A percentile compares a stretch with the other conserved stretches of the same genome.
Evolutionary conservation across 2,888 invertebrate genomes (phyloP).

Genomic region (Limenitis camilla): DNA sequence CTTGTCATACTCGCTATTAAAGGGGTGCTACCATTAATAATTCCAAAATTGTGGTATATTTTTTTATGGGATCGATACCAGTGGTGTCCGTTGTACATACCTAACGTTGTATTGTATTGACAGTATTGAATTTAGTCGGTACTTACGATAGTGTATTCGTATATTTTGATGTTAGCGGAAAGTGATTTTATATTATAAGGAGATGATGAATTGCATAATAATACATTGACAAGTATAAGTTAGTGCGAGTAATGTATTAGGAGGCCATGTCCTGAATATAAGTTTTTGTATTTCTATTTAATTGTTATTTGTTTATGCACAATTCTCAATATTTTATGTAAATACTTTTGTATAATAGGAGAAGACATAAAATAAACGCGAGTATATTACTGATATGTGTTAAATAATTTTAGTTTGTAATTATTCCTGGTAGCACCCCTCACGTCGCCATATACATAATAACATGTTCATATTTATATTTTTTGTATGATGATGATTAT

Average conservation of each 20-base stretch:
- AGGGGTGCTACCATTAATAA: slow-evolving; percentile 76
- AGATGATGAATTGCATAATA: slow-evolving; percentile 69
- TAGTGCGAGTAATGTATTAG: slow-evolving; percentile 67
- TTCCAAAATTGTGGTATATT: slow-evolving; percentile 73
- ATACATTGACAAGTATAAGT: slow-evolving; percentile 69
- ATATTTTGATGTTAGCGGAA: slow-evolving; percentile 69
- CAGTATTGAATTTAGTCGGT: slow-evolving; percentile 73
- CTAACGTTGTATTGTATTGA: slow-evolving; percentile 68
- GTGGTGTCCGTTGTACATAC: slow-evolving; percentile 71
- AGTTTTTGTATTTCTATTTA: slow-evolving; percentile 74
- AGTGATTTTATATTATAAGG: slow-evolving; percentile 73
- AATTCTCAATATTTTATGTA: slow-evolving; percentile 76
- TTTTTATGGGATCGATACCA: slow-evolving; percentile 73
- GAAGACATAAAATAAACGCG: slow-evolving; percentile 74
- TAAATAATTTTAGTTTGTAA: slow-evolving; percentile 74
- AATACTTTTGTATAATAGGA: slow-evolving; percentile 76
- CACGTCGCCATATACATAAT: slow-evolving; percentile 72
- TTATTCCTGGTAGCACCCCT: slow-evolving; percentile 77
- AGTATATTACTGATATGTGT: slow-evolving; percentile 75
- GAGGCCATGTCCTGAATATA: slow-evolving; percentile 66
- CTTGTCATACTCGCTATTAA: slow-evolving; percentile 76
- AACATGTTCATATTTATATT: slow-evolving; percentile 56
- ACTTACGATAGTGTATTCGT: slow-evolving; percentile 71
- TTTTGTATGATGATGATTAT: slow-evolving; percentile 10
- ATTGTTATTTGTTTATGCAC: slow-evolving; percentile 77